Percentiles rank a stretch among this genome's conserved stretches.
These are phyloP conservation scores for Misgurnus anguillicaudatus DNA, from an alignment of 2,113 vertebrate species.

Conservation along the genomic window DNA sequence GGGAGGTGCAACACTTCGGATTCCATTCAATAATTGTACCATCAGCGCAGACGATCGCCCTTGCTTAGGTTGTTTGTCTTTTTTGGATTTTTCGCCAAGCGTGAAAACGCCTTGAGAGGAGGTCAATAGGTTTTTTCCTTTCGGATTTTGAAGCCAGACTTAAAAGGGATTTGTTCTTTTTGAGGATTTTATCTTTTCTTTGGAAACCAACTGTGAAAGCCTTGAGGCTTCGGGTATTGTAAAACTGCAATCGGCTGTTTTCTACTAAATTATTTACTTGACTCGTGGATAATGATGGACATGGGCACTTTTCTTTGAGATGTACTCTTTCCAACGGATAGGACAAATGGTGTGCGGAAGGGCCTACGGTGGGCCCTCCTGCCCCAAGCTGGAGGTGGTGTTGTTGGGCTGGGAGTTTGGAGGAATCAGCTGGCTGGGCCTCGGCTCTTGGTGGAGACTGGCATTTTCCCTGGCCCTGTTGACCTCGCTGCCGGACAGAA, in stretches of 20 bases:
- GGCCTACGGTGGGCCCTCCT: slow-evolving; percentile 56
- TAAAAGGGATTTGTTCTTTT: slow-evolving; percentile 47
- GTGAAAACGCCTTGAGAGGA: slow-evolving; percentile 28
- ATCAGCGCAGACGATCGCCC: slow-evolving; percentile 16
- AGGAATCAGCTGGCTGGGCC: slow-evolving; percentile 56
- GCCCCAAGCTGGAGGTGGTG: slow-evolving; percentile 66
- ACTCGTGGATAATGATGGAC: slow-evolving; percentile 61
- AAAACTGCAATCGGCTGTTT: slow-evolving; percentile 9
- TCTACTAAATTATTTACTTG: slow-evolving; percentile 39
- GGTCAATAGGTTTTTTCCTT: slow-evolving; percentile 8
- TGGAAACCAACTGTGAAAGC: slow-evolving; percentile 45
- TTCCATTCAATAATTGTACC: not conserved
- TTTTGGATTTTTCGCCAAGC: slow-evolving; percentile 8
- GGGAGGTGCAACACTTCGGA: slow-evolving; percentile 40
- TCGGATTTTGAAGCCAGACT: slow-evolving; percentile 37
- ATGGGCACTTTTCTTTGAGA: slow-evolving; percentile 70
- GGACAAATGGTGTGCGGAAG: slow-evolving; percentile 61
- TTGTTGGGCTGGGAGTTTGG: slow-evolving; percentile 60
- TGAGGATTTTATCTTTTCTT: slow-evolving; percentile 42
- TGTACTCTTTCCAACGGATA: slow-evolving; percentile 67
- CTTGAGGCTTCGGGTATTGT: slow-evolving; percentile 15
- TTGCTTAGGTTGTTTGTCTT: slow-evolving; percentile 4
- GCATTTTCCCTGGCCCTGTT: slow-evolving; percentile 72
- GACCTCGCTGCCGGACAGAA: slow-evolving; percentile 70
- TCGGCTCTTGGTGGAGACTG: slow-evolving; percentile 71